Conservation (phyloP, 2,888 invertebrate species). For the Gastrophysa polygoni region DNA sequence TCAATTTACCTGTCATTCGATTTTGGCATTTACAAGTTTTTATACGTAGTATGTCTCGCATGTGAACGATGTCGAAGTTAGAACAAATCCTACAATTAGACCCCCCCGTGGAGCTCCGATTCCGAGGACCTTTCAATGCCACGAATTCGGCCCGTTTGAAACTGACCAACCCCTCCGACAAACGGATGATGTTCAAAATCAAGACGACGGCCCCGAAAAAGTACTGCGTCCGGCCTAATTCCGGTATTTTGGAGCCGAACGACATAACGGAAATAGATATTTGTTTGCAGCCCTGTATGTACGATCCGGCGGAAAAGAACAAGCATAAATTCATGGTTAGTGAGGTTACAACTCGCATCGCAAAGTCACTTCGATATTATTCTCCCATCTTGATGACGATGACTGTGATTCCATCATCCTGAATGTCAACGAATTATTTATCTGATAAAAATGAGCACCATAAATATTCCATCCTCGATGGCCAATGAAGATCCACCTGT, state of each 20-base stretch:
- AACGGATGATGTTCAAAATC: constrained; percentile 91
- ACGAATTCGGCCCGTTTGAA: constrained; percentile 88
- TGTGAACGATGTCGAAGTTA: constrained; percentile 66
- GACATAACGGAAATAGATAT: constrained; percentile 84
- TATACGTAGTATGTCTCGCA: constrained; percentile 18
- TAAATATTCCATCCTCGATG: too few relatives aligned
- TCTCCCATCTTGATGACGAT: too few relatives aligned
- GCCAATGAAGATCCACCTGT: too few relatives aligned
- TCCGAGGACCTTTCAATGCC: constrained; percentile 84
- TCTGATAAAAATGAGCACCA: too few relatives aligned
- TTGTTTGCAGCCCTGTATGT: constrained; percentile 93
- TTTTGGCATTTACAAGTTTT: background rate
- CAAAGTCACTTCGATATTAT: too few relatives aligned
- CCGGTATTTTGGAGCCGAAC: constrained; percentile 71
- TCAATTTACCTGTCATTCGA: background rate
- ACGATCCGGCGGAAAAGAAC: constrained; percentile 91
- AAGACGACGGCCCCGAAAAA: constrained; percentile 36
- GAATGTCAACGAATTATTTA: too few relatives aligned
- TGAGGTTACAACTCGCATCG: too few relatives aligned
- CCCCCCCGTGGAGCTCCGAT: constrained; percentile 86
- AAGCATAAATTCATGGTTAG: constrained; percentile 99
- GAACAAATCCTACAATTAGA: constrained; percentile 85
- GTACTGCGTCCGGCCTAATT: constrained; percentile 38
- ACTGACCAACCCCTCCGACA: constrained; percentile 85
- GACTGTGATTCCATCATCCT: too few relatives aligned